Conservation (phyloP, 2,113 vertebrate genomes). For the Crotophaga sulcirostris region DNA sequence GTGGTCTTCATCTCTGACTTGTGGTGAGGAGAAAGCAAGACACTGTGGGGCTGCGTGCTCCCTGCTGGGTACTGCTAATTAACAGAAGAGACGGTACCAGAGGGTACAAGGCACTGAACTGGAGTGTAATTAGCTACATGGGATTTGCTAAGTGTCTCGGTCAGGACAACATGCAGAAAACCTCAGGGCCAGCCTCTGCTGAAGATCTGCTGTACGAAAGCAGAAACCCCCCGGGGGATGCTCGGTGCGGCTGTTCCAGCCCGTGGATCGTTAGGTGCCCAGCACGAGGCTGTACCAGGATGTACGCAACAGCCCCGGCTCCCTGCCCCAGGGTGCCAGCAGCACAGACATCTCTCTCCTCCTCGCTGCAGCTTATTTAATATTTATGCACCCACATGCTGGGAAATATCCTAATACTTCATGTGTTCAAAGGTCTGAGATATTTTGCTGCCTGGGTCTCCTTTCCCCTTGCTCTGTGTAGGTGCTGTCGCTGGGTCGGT, state of each 20-base stretch:
- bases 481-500: not conserved
- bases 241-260: not conserved
- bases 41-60: not conserved
- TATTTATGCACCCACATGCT: not conserved
- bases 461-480: not conserved
- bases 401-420: not conserved
- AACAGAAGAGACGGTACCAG: not conserved
- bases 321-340: not conserved
- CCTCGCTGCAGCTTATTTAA: not conserved
- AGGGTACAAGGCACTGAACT: not conserved
- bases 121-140: conserved; percentile 28
- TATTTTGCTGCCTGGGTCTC: not conserved
- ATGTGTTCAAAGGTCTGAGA: accelerated
- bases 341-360: not conserved
- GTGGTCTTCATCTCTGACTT: not conserved
- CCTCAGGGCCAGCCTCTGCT: not conserved
- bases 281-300: not conserved
- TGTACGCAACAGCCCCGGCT: not conserved
- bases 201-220: not conserved
- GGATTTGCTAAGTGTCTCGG: not conserved
- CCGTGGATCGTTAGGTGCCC: not conserved
- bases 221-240: accelerated
- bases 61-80: conserved; percentile 25
- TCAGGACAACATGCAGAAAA: not conserved
- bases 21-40: not conserved